Conservation (phyloP, 2,113 vertebrate genomes). For the Neogale vison region DNA sequence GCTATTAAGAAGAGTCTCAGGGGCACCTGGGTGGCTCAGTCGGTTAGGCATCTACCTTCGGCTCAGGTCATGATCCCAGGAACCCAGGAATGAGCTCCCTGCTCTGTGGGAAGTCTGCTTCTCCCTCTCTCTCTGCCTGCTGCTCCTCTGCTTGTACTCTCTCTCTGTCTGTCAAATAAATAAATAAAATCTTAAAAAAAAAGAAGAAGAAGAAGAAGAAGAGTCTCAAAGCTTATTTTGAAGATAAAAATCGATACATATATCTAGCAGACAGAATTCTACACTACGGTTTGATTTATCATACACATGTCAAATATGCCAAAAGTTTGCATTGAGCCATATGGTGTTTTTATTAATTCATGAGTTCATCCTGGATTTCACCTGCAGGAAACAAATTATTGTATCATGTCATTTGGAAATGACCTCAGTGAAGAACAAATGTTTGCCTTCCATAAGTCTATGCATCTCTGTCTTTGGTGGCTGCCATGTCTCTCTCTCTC, state of each 20-base stretch:
- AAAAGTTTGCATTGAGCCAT: neutral
- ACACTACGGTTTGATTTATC: neutral
- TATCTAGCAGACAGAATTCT: constrained; percentile 17
- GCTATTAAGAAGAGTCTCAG: neutral
- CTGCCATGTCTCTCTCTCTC: accelerated
- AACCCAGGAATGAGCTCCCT: no score
- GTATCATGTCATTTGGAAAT: neutral
- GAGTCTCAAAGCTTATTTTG: neutral
- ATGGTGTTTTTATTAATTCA: neutral
- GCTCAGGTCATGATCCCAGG: no score
- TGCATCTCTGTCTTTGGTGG: neutral
- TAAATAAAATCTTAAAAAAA: no score
- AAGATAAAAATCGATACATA: neutral
- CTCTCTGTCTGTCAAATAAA: no score
- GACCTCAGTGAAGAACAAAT: neutral
- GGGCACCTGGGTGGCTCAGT: no score
- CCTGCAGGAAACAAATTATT: neutral
- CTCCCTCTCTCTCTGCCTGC: no score
- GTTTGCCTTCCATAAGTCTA: neutral
- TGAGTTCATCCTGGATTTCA: neutral
- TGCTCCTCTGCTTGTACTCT: no score
- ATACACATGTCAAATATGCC: neutral
- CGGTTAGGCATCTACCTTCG: no score
- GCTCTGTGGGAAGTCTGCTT: no score
- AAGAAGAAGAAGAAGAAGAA: no score